phyloP scores from a whole-genome alignment of 1,140 invertebrate genomes.

The Melanaphis sacchari region DNA sequence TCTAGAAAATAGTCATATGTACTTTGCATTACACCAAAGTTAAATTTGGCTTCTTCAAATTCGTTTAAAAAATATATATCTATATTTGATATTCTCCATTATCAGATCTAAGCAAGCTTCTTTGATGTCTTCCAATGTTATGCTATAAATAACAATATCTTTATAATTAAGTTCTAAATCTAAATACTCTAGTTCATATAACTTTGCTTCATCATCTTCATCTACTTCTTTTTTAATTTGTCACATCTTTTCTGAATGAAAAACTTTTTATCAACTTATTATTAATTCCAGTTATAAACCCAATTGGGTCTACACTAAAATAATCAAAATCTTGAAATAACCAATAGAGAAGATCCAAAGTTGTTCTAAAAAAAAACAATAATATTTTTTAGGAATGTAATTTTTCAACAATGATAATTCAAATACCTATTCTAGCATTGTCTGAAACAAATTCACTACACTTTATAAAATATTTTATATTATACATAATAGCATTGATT shows the following conservation, averaged over 20 bases:
- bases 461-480: slow-evolving; percentile 27
- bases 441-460: slow-evolving; percentile 21
- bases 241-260: neutral
- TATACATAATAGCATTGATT: no score
- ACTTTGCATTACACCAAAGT: neutral
- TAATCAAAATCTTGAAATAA: slow-evolving; percentile 32
- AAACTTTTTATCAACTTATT: neutral
- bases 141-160: slow-evolving; percentile 28
- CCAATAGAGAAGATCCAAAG: slow-evolving; percentile 40
- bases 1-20: neutral
- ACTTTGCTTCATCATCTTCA: neutral
- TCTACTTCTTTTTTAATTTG: neutral
- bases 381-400: slow-evolving; percentile 21
- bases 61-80: neutral
- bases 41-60: neutral
- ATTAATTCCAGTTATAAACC: neutral
- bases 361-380: slow-evolving; percentile 21
- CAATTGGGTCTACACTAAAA: slow-evolving; percentile 6
- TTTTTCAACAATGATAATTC: slow-evolving; percentile 47
- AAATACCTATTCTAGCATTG: slow-evolving; percentile 31
- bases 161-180: neutral
- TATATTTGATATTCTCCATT: neutral
- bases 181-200: neutral
- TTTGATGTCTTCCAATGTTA: slow-evolving; percentile 2
- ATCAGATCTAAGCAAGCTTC: neutral